Conservation (phyloP, 2,113 vertebrate genomes). For the Elanus axillaris region DNA sequence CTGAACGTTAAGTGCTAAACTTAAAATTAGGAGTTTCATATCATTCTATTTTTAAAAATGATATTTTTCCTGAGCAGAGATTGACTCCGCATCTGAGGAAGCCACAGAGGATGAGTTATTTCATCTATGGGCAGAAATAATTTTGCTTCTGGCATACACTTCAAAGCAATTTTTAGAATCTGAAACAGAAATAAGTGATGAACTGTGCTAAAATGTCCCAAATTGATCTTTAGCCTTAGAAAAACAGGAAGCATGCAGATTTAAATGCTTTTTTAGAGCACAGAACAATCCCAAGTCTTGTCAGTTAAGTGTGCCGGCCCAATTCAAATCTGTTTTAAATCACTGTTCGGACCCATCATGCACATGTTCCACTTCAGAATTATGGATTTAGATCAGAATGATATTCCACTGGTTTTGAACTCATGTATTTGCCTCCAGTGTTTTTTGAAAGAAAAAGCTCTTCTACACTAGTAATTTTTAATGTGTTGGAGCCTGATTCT, state of each 20-base stretch:
- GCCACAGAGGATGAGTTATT: constrained; percentile 15
- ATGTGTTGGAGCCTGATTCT: neutral
- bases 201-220: constrained; percentile 39
- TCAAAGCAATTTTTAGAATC: constrained; percentile 65
- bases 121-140: constrained; percentile 36
- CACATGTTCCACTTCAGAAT: constrained; percentile 2
- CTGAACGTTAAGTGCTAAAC: neutral
- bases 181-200: constrained; percentile 51
- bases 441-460: constrained; percentile 6
- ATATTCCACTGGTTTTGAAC: constrained; percentile 19
- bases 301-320: neutral
- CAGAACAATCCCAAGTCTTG: constrained; percentile 21
- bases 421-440: neutral
- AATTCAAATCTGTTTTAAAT: constrained; percentile 12
- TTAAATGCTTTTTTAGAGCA: constrained; percentile 33
- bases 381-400: constrained; percentile 4
- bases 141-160: constrained; percentile 57
- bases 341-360: neutral
- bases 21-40: neutral
- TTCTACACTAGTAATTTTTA: constrained; percentile 6
- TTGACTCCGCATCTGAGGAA: neutral
- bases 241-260: constrained; percentile 41
- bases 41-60: neutral
- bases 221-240: constrained; percentile 42
- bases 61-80: constrained; percentile 4